Evolutionary conservation across 1,140 invertebrate genomes (phyloP), one percentile per base, ranked within the genome.

Genomic region (Scaptomyza pallida): DNA sequence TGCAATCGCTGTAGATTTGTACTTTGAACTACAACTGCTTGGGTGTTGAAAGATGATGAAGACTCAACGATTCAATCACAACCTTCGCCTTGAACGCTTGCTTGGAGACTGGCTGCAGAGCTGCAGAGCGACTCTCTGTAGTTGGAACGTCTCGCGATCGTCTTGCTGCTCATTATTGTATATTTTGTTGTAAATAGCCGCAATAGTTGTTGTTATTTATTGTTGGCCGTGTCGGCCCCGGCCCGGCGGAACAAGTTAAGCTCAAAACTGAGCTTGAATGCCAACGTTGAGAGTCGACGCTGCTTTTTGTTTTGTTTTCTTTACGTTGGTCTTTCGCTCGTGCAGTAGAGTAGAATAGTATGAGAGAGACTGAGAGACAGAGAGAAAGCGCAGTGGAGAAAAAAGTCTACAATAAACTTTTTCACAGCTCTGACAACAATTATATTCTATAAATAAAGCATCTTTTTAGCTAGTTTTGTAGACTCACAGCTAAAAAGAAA

Each of bases 71-170:
- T 21, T 55, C 43, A 56, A 50, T 51, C 64, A 89, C 88, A 90
- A 90, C 89, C 89, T 90, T 90, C 89, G 83, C 89, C 85, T 90
- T 90, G 89, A 80, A 90, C 81, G 81, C 69, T 71, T 73, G 69
- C 62, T 71, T 65, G 57, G 64, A 75, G 81, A 90, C 89, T 90
- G 89, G 70, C 60, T 68, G 63, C 23, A 56, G 45, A 71, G 41
- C 37, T n/a, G n/a, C n/a, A n/a, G n/a, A 47, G 50, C 4, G 6
- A 54, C 33, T 37, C 51, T 44, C 47, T 75, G 75, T 78, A 61
- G 69, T 64, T 81, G 82, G 51, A 60, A 61, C 68, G 60, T 57
- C 51, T 71, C 77, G 55, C 70, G 70, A 68, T 68, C 69, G 56
- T 21, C 12, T 12, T 16, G 10, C 33, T 62, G 45, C 40, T 59